These are phyloP conservation scores for Leucopsar rothschildi DNA, from an alignment of 2,113 vertebrate species.

Conservation along the genomic window DNA sequence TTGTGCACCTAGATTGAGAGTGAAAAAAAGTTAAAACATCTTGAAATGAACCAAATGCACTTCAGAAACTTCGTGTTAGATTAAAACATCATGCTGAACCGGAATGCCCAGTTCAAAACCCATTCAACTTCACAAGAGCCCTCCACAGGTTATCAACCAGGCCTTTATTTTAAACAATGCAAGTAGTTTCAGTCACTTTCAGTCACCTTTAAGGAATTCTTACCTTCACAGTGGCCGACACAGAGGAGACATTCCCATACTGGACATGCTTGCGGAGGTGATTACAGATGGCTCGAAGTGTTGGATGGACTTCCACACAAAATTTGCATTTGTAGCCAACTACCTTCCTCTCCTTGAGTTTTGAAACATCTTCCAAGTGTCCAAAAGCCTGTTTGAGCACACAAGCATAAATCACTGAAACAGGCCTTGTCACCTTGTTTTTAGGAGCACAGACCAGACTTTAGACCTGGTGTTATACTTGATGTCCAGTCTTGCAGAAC, in stretches of 20 bases:
- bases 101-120: background rate
- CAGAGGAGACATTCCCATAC: slow-evolving; percentile 87
- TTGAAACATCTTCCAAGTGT: slow-evolving; percentile 77
- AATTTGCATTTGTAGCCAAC: slow-evolving; percentile 97
- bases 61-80: background rate
- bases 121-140: background rate
- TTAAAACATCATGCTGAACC: background rate
- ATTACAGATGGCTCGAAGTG: slow-evolving; percentile 96
- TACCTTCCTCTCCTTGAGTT: slow-evolving; percentile 80
- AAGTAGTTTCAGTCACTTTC: background rate
- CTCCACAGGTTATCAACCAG: background rate
- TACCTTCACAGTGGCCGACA: slow-evolving; percentile 80
- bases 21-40: slow-evolving; percentile 45
- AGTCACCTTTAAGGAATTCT: background rate
- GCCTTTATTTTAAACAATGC: background rate
- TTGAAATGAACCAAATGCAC: background rate
- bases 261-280: slow-evolving; percentile 97
- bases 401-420: slow-evolving; percentile 31
- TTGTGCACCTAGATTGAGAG: slow-evolving; percentile 22
- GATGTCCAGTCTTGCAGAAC: background rate
- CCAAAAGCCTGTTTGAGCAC: slow-evolving; percentile 77
- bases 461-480: background rate
- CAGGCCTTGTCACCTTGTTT: background rate
- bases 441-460: background rate
- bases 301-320: slow-evolving; percentile 94